Evolutionary conservation across 64 coral and sea anemone species (phyloP).

Genomic region (Platygyra sinensis): DNA sequence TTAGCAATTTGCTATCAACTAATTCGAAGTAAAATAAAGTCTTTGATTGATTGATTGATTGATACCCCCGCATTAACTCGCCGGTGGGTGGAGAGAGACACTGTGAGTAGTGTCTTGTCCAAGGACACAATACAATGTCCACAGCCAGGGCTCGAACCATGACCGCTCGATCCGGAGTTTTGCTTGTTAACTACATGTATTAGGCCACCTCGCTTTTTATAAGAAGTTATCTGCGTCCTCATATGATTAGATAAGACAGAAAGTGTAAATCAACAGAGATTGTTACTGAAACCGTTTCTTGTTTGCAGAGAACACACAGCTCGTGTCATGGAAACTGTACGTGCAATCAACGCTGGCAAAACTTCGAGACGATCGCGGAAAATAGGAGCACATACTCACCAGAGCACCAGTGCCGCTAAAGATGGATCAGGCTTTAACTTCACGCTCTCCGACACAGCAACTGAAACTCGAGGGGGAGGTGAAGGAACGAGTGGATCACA

Average conservation of each 20-base stretch:
- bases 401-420: background rate
- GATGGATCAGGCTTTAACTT: background rate
- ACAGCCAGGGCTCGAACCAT: too few species aligned
- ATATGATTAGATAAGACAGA: background rate
- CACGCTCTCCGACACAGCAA: background rate
- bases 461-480: background rate
- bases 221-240: too few species aligned
- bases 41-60: too few species aligned
- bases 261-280: background rate
- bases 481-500: background rate
- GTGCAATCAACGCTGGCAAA: constrained; percentile 33
- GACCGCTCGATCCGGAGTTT: too few species aligned
- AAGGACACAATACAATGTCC: too few species aligned
- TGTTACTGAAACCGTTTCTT: background rate
- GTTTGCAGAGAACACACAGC: constrained; percentile 62
- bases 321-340: constrained; percentile 79
- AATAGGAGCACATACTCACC: background rate
- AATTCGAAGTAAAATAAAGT: too few species aligned
- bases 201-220: too few species aligned
- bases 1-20: too few species aligned
- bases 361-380: background rate
- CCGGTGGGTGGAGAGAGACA: too few species aligned
- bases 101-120: too few species aligned
- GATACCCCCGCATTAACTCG: too few species aligned
- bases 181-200: too few species aligned